Evolutionary conservation across 1,140 invertebrate genomes (phyloP), one percentile per base, ranked within the genome.

Genomic region (Centruroides sculpturatus): DNA sequence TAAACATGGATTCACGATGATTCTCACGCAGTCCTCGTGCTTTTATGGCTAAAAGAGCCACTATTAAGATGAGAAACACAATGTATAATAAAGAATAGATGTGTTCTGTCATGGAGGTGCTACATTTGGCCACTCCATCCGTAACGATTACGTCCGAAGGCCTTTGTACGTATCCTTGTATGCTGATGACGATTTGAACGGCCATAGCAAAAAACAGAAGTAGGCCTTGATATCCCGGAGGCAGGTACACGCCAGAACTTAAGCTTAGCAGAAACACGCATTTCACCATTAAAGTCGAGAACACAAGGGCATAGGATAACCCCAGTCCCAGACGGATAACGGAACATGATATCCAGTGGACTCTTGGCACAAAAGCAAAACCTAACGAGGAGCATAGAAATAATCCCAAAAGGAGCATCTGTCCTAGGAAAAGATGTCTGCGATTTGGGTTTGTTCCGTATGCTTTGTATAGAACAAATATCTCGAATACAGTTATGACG

Each of bases 261-360:
- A 94, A 81, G 66, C 89, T 92, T 62, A 95, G 82, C 50, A 95
- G 79, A 71, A 95, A 93, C 54, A 95, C 88, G 70, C 90, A 89
- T 75, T 97, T 96, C 61, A 96, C 92, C 59, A 97, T 79, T 35
- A 97, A 79, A 0, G 92, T 85, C 12, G 88, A 86, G 72, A 94
- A 96, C 34, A 93, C 85, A n/a, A 94, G 78, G 12, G 88, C 83
- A 66, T 91, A 92, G 4, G 87, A 82, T 12, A 93, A 79, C 36
- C 92, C 91, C 13, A 89, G 85, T 23, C 86, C 86, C 63, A 94
- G 83, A 49, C 90, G 78, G 59, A 87, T 85, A 11, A 89, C 82
- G 10, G 85, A 87, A 69, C 92, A 95, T 1, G 87, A 86, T 48
- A 86, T 76, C 59, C 58, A 65, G 34, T 55, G 56, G 4, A 82